phyloP scores from a whole-genome alignment of 2,797 vertebrate genomes.

The Carduelis carduelis region DNA sequence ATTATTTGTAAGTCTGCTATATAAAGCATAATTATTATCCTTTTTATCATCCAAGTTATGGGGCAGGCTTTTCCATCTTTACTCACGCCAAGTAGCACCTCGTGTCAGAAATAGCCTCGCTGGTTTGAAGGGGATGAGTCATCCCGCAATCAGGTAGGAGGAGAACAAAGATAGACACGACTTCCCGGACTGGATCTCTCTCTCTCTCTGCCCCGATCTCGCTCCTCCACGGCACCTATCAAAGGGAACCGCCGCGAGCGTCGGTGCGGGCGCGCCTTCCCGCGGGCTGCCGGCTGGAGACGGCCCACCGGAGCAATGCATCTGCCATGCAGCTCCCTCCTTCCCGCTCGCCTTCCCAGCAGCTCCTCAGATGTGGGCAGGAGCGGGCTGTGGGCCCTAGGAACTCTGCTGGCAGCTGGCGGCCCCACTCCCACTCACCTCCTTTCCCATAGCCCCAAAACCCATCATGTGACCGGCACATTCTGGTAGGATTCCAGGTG shows the following conservation, averaged over 20 bases:
- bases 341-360: background rate
- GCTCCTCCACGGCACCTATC: constrained; percentile 27
- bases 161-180: constrained; percentile 60
- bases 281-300: constrained; percentile 25
- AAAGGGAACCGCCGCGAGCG: constrained; percentile 38
- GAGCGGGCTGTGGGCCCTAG: constrained; percentile 26
- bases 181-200: constrained; percentile 45
- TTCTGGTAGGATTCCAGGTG: background rate
- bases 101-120: constrained; percentile 56
- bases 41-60: constrained; percentile 68
- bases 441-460: constrained; percentile 11
- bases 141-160: constrained; percentile 60
- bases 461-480: background rate
- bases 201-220: background rate
- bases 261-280: constrained; percentile 14
- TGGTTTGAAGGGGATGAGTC: constrained; percentile 61
- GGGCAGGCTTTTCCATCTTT: constrained; percentile 69
- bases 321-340: constrained; percentile 37
- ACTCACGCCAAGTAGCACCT: constrained; percentile 64
- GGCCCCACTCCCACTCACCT: constrained; percentile 17
- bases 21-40: constrained; percentile 76
- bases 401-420: constrained; percentile 17
- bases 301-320: constrained; percentile 29
- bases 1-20: constrained; percentile 71
- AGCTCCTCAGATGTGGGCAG: constrained; percentile 66